These are phyloP conservation scores for Isotomurus palustris DNA, from an alignment of 2,888 invertebrate species.

Conservation along the genomic window DNA sequence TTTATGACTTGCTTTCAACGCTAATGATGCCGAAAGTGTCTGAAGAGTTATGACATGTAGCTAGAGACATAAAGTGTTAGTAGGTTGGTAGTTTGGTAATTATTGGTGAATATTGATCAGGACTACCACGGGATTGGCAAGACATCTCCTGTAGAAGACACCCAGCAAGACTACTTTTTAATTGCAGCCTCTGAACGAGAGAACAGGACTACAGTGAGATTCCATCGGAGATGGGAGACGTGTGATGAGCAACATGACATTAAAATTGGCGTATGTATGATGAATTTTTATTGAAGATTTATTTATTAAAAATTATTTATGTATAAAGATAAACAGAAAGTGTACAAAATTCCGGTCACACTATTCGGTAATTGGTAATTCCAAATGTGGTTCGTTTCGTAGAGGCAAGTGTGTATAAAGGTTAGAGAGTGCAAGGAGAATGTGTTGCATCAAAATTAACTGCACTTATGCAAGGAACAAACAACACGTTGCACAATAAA, in stretches of 20 bases:
- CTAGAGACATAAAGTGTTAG: neutral
- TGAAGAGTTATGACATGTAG: neutral
- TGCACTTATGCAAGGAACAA: too few species aligned
- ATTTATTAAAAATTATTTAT: too few species aligned
- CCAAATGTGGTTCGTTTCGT: too few species aligned
- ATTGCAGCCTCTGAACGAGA: slow-evolving; percentile 47
- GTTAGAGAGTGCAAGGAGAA: too few species aligned
- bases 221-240: slow-evolving; percentile 48
- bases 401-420: too few species aligned
- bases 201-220: slow-evolving; percentile 48
- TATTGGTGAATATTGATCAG: slow-evolving; percentile 28
- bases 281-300: too few species aligned
- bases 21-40: neutral
- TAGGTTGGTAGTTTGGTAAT: neutral
- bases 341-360: too few species aligned
- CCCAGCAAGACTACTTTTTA: slow-evolving; percentile 48
- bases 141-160: slow-evolving; percentile 44
- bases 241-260: slow-evolving; percentile 47
- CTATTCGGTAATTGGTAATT: too few species aligned
- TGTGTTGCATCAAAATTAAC: too few species aligned
- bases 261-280: slow-evolving; percentile 28
- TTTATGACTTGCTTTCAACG: too few species aligned
- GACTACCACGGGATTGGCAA: slow-evolving; percentile 45
- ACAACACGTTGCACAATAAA: too few species aligned
- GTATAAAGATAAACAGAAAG: too few species aligned